Conservation (phyloP, 1,140 invertebrate genomes). For the Macrosteles quadrilineatus region DNA sequence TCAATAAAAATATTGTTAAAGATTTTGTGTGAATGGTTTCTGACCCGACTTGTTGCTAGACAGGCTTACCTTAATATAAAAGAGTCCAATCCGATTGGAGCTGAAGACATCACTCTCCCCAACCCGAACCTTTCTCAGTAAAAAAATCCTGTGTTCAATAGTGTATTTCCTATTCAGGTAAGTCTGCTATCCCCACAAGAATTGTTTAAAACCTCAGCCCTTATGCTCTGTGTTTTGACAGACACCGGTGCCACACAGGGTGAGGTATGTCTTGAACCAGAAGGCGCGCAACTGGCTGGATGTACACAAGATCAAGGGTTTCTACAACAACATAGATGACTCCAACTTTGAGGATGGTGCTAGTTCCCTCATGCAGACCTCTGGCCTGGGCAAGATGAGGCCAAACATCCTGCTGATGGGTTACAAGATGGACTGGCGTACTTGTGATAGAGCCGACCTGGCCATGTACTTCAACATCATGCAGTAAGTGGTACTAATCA, state of each 20-base stretch:
- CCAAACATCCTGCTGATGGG: constrained; percentile 92
- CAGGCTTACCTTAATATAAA: too few relatives aligned
- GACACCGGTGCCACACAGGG: constrained; percentile 20
- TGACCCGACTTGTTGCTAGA: too few relatives aligned
- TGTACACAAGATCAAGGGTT: constrained; percentile 82
- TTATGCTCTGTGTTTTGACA: background rate
- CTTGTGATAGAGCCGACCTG: constrained; percentile 56
- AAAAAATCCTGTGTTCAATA: too few relatives aligned
- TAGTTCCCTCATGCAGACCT: constrained; percentile 73
- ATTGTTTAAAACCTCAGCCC: too few relatives aligned
- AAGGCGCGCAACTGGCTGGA: constrained; percentile 80
- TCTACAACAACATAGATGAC: constrained; percentile 85
- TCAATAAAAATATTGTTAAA: too few relatives aligned
- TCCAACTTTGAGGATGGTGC: constrained; percentile 73
- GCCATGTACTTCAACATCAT: constrained; percentile 88
- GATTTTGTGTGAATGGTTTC: too few relatives aligned
- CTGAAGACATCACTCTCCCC: too few relatives aligned
- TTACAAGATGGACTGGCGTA: constrained; percentile 88
- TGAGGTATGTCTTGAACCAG: constrained; percentile 53
- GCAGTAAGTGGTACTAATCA: constrained; percentile 85
- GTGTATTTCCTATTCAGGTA: too few relatives aligned
- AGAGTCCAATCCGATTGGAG: too few relatives aligned
- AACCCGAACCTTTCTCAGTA: too few relatives aligned
- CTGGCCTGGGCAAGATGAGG: constrained; percentile 84
- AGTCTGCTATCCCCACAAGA: too few relatives aligned